Evolutionary conservation across 2,888 invertebrate species (phyloP), one percentile per base, ranked within the genome.

Genomic region (Zaprionus bogoriensis): DNA sequence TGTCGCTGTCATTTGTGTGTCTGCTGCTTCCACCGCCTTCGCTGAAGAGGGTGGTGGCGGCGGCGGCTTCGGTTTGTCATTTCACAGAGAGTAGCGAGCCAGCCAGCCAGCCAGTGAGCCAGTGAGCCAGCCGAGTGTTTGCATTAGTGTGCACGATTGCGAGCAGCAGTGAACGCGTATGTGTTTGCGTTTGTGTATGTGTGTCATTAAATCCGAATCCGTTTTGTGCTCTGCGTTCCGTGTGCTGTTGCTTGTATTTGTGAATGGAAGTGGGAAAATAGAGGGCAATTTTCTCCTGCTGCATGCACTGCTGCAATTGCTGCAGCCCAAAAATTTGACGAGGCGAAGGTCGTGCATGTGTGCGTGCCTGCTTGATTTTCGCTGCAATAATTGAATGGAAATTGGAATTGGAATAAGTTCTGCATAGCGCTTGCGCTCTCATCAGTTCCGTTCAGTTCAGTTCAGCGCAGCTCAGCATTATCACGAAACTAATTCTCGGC

Each of bases 41-140:
- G 69, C 48, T 67, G 67, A 61, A 67, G 77, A 77, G 72, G 78
- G 78, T 78, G 78, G 78, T 75, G 73, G 72, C 69, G 59, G 68
- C 62, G 4, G 4, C 27, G 41, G 41, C 41, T 65, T 68, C 57
- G 69, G 66, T 44, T 69, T 66, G 66, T 71, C 69, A 69, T 63
- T 70, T 65, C 30, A 53, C 51, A 25, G 51, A 30, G 67, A 71
- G 51, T n/a, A n/a, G n/a, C n/a, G n/a, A n/a, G n/a, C n/a, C n/a
- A n/a, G n/a, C n/a, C n/a, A n/a, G n/a, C n/a, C n/a, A n/a, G n/a
- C n/a, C n/a, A n/a, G n/a, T n/a, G n/a, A n/a, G n/a, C n/a, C n/a
- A n/a, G n/a, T n/a, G n/a, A n/a, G n/a, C n/a, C 50, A 63, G 48
- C 30, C 42, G 19, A 46, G 28, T 46, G 52, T 51, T 27, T 52